A percentile compares a stretch with the other conserved stretches of the same genome.
phyloP scores from a whole-genome alignment of 2,888 invertebrate species.

The Diachrysia chrysitis region DNA sequence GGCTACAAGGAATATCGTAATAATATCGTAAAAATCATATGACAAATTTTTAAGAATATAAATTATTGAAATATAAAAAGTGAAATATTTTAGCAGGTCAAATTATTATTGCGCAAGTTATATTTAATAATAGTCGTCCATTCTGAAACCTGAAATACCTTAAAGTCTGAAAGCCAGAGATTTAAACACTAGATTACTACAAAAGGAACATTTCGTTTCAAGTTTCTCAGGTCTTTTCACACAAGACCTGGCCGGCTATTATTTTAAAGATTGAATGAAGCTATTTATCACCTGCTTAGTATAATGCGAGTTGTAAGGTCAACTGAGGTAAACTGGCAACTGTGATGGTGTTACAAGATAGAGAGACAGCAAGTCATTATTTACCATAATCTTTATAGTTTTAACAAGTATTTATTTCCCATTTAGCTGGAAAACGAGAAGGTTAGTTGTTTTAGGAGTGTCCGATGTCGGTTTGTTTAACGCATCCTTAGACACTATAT shows the following conservation, averaged over 20 bases:
- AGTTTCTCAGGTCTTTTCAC: not conserved
- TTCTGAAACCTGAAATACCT: no score
- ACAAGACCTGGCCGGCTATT: not conserved
- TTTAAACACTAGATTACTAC: not conserved
- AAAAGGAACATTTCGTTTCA: slow-evolving; percentile 4
- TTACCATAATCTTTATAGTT: slow-evolving; percentile 37
- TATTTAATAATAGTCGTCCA: no score
- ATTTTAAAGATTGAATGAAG: slow-evolving; percentile 44
- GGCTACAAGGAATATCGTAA: no score
- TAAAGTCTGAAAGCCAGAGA: not conserved
- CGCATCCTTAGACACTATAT: not conserved
- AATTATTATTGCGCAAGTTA: no score
- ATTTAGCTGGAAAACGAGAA: slow-evolving; percentile 22
- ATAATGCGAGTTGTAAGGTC: slow-evolving; percentile 46
- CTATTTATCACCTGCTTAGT: slow-evolving; percentile 45
- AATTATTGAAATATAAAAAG: no score
- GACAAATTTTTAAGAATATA: no score
- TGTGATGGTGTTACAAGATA: slow-evolving; percentile 51
- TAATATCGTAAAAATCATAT: no score
- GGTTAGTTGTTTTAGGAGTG: slow-evolving; percentile 14
- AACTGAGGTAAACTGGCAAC: slow-evolving; percentile 39
- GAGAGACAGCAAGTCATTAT: slow-evolving; percentile 40
- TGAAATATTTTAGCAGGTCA: no score
- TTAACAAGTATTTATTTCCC: slow-evolving; percentile 37
- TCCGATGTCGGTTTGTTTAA: not conserved